Percentiles rank a stretch among this genome's conserved stretches.
Conservation (phyloP, 2,113 vertebrate species). For the Scomber scombrus region DNA sequence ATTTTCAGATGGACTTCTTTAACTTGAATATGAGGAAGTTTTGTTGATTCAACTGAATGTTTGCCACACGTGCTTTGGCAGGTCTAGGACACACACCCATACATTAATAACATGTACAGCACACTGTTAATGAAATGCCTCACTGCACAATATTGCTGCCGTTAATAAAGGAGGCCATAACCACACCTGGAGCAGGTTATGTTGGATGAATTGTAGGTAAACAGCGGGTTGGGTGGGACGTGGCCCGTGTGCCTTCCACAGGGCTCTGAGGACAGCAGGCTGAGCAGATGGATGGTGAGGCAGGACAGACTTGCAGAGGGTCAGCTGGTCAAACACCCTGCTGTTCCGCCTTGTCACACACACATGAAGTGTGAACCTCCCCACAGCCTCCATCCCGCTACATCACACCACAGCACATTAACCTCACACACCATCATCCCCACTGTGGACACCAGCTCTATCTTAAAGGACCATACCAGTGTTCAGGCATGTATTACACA, state of each 20-base stretch:
- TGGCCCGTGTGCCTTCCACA: neutral
- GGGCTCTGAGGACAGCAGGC: slow-evolving; percentile 55
- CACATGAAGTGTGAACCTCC: slow-evolving; percentile 55
- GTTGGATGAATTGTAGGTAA: slow-evolving; percentile 32
- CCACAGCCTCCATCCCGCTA: slow-evolving; percentile 27
- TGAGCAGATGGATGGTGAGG: slow-evolving; percentile 65
- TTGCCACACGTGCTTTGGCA: too few species aligned
- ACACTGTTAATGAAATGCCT: neutral
- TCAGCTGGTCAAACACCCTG: slow-evolving; percentile 61
- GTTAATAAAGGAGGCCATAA: neutral
- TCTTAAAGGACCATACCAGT: neutral
- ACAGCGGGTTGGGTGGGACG: slow-evolving; percentile 8
- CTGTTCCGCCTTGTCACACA: slow-evolving; percentile 55
- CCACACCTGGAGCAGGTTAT: slow-evolving; percentile 26
- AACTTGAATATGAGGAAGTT: too few species aligned
- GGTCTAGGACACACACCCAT: too few species aligned
- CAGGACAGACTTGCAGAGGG: slow-evolving; percentile 49
- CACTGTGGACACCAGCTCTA: slow-evolving; percentile 7
- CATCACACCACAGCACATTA: slow-evolving; percentile 49
- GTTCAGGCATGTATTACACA: slow-evolving; percentile 4
- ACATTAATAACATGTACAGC: neutral
- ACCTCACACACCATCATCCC: slow-evolving; percentile 20
- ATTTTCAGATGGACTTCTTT: too few species aligned
- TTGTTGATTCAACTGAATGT: too few species aligned
- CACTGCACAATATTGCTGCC: neutral